Evolutionary conservation across 2,888 invertebrate genomes (phyloP), one percentile per base, ranked within the genome.

Genomic region (Exephanes ischioxanthus): DNA sequence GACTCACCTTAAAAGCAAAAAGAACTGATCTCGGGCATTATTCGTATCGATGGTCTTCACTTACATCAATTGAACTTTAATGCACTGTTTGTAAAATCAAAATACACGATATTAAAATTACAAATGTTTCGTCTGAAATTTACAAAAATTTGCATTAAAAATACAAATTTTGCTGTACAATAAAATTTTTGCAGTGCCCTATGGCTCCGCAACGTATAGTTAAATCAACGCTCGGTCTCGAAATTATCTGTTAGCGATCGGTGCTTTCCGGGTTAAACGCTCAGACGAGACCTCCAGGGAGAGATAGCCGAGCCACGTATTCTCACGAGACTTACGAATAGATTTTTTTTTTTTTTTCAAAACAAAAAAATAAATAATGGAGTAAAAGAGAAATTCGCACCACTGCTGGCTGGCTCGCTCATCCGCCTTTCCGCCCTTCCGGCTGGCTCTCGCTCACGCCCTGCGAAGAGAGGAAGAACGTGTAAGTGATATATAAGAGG

Each of bases 401-500:
- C 55, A 16, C 41, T 14, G 30, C 41, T 19, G 33, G 76, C 53
- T 33, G 61, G 45, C 71, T 76, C 63, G 41, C 45, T 71, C 77
- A 45, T 77, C 37, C 53, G 66, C 48, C 26, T 37, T 77, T 66
- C 51, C 53, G 30, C 41, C 61, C 26, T 76, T 76, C 51, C 61
- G 81, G 51, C 26, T 70, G 75, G 76, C 61, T 70, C 61, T 48
- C 61, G 67, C 55, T 14, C 30, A 63, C 70, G 26, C 70, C 55
- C 53, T 16, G 63, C 45, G 37, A 58, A 41, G 51, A 22, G 19
- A 61, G 26, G 41, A 45, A 67, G 55, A 26, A 41, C n/a, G 45
- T 53, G 37, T 41, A 30, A 51, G 68, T 70, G 77, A 71, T 41
- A 83, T 83, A 66, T 68, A 41, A 48, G 53, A 73, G 26, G 30